Evolutionary conservation across 2,113 vertebrate species (phyloP), one percentile per base, ranked within the genome.

Genomic region (Eclectus roratus): DNA sequence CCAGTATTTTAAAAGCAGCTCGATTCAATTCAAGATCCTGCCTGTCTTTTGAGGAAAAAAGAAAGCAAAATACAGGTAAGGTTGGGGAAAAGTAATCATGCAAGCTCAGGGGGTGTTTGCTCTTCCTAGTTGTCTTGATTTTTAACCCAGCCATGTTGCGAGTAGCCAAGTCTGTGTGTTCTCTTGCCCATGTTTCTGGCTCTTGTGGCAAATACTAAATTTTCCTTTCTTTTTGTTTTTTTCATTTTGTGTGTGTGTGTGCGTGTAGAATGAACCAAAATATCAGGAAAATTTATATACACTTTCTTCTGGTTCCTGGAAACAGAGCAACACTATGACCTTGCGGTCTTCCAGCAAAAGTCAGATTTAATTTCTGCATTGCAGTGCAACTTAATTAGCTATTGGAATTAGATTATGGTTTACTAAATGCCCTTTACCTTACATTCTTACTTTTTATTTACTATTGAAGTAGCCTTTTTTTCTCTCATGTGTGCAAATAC

Each of bases 341-440:
- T 93, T 73, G 77, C 0, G 81, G 71, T 66, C 86, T 87, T 97
- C 76, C 91, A 85, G 76, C 77, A 86, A 92, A 94, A 91, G 80
- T 93, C 91, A 88, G 91, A 96, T 91, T 91, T 92, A 72, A 96
- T 96, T 96, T 93, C 90, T 94, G 89, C 94, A 60, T 87, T 95
- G 85, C 76, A 79, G 73, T 85, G 63, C 89, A 80, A 84, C 72
- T 94, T 89, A 84, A 93, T 93, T 93, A 92, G 77, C 92, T 96
- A 69, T 95, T 85, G 84, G 96, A 94, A 97, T 90, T 88, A 88
- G 81, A 80, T 94, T 74, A 85, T 74, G 27, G 85, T 94, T 95
- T 89, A 71, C 70, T 88, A 94, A 92, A 77, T 87, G 66, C 93
- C 86, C 80, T 83, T 96, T 97, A 96, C 82, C 92, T 97, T 96